These are phyloP conservation scores for Malthinus flaveolus DNA, from an alignment of 2,888 invertebrate species.

Conservation along the genomic window DNA sequence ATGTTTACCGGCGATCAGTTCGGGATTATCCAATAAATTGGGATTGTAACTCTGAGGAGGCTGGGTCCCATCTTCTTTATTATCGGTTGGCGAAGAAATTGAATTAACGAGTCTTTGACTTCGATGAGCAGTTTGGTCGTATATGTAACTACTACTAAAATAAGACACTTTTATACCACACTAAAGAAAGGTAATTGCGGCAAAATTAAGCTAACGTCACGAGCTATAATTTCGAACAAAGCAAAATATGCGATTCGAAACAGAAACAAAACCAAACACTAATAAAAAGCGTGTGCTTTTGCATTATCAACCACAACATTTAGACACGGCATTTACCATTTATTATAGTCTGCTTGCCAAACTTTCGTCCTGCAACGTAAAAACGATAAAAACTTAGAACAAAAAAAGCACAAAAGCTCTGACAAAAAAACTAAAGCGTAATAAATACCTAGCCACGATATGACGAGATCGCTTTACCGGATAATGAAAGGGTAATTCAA, in stretches of 20 bases:
- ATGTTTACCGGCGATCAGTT: conserved; percentile 86
- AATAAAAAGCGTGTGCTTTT: no score
- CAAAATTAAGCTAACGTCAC: no score
- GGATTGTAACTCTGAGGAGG: conserved; percentile 64
- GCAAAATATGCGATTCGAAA: neutral
- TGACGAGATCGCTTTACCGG: conserved; percentile 42
- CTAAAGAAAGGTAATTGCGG: no score
- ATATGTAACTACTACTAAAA: neutral
- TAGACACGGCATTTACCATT: conserved; percentile 43
- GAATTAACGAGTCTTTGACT: conserved; percentile 34
- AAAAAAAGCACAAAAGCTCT: neutral
- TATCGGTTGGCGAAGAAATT: conserved; percentile 55
- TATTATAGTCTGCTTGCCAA: conserved; percentile 83
- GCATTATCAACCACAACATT: neutral
- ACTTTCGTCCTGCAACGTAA: conserved; percentile 85
- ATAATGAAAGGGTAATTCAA: conserved; percentile 13
- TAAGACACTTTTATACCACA: neutral
- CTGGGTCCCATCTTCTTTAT: conserved; percentile 50
- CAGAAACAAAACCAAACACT: conserved; percentile 5
- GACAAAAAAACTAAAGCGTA: neutral
- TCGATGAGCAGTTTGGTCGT: neutral
- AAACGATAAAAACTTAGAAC: conserved; percentile 34
- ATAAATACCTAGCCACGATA: conserved; percentile 61
- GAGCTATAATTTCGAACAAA: neutral
- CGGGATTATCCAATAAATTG: conserved; percentile 90